Evolutionary conservation across 2,888 invertebrate genomes (phyloP).

Genomic region (Eilema depressum): DNA sequence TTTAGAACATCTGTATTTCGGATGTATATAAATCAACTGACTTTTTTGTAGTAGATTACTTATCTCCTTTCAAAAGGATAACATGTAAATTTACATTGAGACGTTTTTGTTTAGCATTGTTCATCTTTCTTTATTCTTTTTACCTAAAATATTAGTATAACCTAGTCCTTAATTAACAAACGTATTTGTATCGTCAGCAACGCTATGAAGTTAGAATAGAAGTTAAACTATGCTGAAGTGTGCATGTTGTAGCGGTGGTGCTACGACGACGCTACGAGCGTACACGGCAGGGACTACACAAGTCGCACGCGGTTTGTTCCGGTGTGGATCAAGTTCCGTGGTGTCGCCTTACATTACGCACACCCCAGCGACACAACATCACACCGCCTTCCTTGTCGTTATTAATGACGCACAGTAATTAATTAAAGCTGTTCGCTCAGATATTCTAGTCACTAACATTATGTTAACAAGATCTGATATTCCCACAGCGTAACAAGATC

Average conservation of each 20-base stretch:
- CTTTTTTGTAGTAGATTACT: no score
- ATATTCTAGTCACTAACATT: slow-evolving; percentile 70
- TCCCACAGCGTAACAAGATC: slow-evolving; percentile 60
- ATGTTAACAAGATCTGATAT: slow-evolving; percentile 73
- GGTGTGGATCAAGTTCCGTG: slow-evolving; percentile 33
- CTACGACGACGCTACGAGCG: slow-evolving; percentile 30
- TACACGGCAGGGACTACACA: slow-evolving; percentile 28
- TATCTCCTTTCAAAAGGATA: background rate
- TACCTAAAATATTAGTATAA: background rate
- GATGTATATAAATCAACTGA: background rate
- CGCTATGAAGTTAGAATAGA: background rate
- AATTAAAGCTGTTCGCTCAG: slow-evolving; percentile 70
- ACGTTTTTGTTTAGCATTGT: background rate
- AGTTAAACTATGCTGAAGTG: slow-evolving; percentile 44
- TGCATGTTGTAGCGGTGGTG: slow-evolving; percentile 62
- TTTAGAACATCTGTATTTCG: background rate
- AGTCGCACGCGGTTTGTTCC: slow-evolving; percentile 34
- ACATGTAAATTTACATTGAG: background rate
- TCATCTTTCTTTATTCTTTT: background rate
- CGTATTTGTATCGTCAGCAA: background rate
- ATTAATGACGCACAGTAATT: slow-evolving; percentile 75
- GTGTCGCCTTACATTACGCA: slow-evolving; percentile 64
- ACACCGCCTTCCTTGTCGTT: slow-evolving; percentile 68
- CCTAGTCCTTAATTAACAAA: background rate
- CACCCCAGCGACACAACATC: slow-evolving; percentile 52